Percentiles rank a stretch among this genome's conserved stretches.
Conservation (phyloP, 2,888 invertebrate species). For the Hyalella azteca region DNA sequence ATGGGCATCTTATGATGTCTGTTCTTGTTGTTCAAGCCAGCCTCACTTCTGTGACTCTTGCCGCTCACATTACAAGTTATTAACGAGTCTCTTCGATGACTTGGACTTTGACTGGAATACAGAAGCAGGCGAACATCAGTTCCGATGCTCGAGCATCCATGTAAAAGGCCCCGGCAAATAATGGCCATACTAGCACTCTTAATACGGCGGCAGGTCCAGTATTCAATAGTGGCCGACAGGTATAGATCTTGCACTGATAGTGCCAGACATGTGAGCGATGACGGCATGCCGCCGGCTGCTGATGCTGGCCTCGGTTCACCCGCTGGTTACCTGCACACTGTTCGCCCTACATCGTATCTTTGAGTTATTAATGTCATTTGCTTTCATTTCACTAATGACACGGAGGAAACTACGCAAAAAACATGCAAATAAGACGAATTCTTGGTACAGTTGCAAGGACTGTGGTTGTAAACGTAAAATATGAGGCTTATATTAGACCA, state of each 20-base stretch:
- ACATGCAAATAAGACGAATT: neutral
- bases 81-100: slow-evolving; percentile 5
- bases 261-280: slow-evolving; percentile 18
- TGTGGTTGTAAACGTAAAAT: neutral
- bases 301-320: neutral
- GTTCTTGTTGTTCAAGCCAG: neutral
- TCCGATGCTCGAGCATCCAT: slow-evolving; percentile 9
- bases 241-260: slow-evolving; percentile 33
- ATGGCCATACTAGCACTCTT: slow-evolving; percentile 8
- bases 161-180: slow-evolving; percentile 20
- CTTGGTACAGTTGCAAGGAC: neutral
- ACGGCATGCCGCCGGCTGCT: neutral
- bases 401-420: no score
- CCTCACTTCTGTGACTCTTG: slow-evolving; percentile 3
- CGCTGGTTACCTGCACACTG: no score
- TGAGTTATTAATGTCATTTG: no score
- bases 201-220: slow-evolving; percentile 23
- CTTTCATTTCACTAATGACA: no score
- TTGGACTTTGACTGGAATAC: neutral
- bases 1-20: no score
- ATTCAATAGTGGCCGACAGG: slow-evolving; percentile 31
- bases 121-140: slow-evolving; percentile 21
- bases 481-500: neutral
- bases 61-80: slow-evolving; percentile 8
- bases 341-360: neutral